Conservation (phyloP, 2,888 invertebrate species). For the Nowickia ferox region DNA sequence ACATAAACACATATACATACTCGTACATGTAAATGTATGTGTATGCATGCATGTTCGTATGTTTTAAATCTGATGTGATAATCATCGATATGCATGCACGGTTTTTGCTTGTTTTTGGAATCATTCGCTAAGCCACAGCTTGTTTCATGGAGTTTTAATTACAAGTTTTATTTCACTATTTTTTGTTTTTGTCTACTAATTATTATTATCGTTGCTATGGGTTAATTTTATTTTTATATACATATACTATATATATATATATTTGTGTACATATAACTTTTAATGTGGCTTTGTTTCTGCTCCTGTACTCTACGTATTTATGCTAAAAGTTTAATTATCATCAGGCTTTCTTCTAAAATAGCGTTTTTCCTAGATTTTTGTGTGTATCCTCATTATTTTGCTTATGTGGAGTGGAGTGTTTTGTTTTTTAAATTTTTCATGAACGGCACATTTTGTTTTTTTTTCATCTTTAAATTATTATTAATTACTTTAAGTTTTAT, state of each 20-base stretch:
- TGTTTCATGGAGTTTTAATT: constrained; percentile 4
- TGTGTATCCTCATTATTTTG: constrained; percentile 41
- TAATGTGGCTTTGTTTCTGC: constrained; percentile 38
- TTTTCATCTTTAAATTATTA: constrained; percentile 51
- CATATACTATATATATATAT: background rate
- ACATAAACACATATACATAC: background rate
- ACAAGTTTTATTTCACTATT: background rate
- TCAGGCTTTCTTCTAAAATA: constrained; percentile 10
- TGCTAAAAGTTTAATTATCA: constrained; percentile 17
- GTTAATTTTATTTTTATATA: constrained; percentile 32
- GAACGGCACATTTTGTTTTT: constrained; percentile 72
- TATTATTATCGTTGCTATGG: constrained; percentile 43
- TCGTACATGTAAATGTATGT: background rate
- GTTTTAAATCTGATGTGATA: constrained; percentile 31
- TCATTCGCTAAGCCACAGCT: constrained; percentile 18
- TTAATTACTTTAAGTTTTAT: constrained; percentile 53
- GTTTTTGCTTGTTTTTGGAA: background rate
- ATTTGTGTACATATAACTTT: constrained; percentile 31
- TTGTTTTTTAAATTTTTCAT: constrained; percentile 61
- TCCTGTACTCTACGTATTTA: constrained; percentile 13
- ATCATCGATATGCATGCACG: constrained; percentile 3
- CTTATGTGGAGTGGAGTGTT: constrained; percentile 51
- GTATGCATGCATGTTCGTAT: background rate
- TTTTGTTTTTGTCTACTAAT: constrained; percentile 21
- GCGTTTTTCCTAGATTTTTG: constrained; percentile 33